These are phyloP conservation scores for Megaleporinus macrocephalus DNA, from an alignment of 2,113 vertebrate species.

Conservation along the genomic window DNA sequence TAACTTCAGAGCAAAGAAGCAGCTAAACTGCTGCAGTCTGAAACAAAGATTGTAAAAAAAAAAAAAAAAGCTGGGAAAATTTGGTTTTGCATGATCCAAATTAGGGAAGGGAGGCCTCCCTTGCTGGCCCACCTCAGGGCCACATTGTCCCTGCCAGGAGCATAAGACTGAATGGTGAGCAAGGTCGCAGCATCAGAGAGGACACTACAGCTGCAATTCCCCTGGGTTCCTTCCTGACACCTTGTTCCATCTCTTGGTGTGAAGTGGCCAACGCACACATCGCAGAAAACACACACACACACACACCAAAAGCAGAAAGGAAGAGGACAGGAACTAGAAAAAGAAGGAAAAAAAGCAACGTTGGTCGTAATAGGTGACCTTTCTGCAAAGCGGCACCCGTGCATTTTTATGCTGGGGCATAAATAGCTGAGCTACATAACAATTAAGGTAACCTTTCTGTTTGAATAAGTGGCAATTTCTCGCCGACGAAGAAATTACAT, in stretches of 20 bases:
- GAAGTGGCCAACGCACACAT: constrained; percentile 68
- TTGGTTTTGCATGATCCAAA: not conserved
- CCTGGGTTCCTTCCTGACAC: constrained; percentile 55
- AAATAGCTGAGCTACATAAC: constrained; percentile 81
- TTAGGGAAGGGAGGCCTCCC: not conserved
- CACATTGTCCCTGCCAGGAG: not conserved
- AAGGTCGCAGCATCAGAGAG: constrained; percentile 58
- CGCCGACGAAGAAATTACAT: constrained; percentile 76
- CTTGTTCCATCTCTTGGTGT: constrained; percentile 62
- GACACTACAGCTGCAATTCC: constrained; percentile 59
- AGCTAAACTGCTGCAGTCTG: too few relatives aligned
- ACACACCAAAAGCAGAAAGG: constrained; percentile 11
- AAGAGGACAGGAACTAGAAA: constrained; percentile 54
- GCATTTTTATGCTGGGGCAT: constrained; percentile 78
- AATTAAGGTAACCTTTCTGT: constrained; percentile 82
- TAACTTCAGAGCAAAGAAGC: too few relatives aligned
- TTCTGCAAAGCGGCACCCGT: constrained; percentile 77
- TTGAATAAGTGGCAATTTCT: constrained; percentile 81
- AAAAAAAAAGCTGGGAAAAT: too few relatives aligned
- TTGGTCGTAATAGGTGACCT: constrained; percentile 81
- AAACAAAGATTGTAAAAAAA: too few relatives aligned
- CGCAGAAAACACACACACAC: constrained; percentile 46
- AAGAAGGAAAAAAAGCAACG: constrained; percentile 68
- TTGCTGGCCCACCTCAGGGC: not conserved
- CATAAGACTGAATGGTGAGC: constrained; percentile 6